Conservation (phyloP, 1,140 invertebrate species). For the Aplysia californica region DNA sequence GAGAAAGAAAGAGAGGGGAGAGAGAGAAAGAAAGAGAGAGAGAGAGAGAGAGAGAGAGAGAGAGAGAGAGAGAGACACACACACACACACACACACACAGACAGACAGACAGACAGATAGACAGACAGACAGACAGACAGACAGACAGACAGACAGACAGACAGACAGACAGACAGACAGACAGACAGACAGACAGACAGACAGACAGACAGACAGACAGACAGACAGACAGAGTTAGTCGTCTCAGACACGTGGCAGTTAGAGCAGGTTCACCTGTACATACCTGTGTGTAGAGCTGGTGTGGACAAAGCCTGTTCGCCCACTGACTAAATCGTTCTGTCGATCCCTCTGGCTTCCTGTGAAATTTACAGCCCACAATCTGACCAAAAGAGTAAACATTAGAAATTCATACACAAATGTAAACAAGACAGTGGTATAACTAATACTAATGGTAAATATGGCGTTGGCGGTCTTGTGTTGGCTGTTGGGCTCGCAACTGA, state of each 20-base stretch:
- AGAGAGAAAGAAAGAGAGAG: background rate
- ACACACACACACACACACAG: background rate
- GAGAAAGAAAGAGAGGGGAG: background rate
- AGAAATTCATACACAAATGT: too few species aligned
- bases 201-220: background rate
- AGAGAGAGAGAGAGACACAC: background rate
- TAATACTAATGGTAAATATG: background rate
- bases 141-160: background rate
- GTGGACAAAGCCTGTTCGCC: conserved; percentile 75
- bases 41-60: conserved; percentile 23
- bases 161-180: background rate
- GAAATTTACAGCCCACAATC: conserved; percentile 64
- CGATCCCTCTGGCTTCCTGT: conserved; percentile 66
- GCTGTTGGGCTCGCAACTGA: too few species aligned
- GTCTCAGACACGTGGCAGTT: background rate
- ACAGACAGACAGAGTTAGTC: background rate
- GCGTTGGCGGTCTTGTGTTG: background rate
- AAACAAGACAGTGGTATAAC: background rate
- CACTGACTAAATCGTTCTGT: conserved; percentile 78
- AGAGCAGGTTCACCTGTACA: background rate
- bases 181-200: background rate
- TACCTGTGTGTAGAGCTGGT: conserved; percentile 73
- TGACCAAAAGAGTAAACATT: conserved; percentile 26
- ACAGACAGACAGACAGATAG: conserved; percentile 12
- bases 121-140: background rate